These are phyloP conservation scores for Tanypteryx hageni DNA, from an alignment of 2,888 invertebrate genomes.

Conservation along the genomic window DNA sequence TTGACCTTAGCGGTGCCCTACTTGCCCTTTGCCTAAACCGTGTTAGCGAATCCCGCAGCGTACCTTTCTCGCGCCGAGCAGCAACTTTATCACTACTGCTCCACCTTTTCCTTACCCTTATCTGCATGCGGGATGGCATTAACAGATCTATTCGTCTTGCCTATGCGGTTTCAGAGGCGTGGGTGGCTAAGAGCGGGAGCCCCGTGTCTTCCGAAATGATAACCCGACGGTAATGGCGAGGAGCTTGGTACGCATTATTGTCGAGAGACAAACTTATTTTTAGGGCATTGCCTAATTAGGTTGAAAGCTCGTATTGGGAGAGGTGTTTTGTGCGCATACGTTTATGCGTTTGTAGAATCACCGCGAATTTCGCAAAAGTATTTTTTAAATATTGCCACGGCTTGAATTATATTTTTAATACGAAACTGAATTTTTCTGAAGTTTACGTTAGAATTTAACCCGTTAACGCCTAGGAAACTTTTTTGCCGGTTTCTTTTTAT, in stretches of 20 bases:
- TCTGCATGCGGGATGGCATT: constrained; percentile 7
- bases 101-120: neutral
- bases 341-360: too few relatives aligned
- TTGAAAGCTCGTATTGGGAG: too few relatives aligned
- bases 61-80: neutral
- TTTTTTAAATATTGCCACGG: too few relatives aligned
- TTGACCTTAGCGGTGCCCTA: constrained; percentile 41
- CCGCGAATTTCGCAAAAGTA: too few relatives aligned
- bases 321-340: too few relatives aligned
- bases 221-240: neutral
- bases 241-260: neutral
- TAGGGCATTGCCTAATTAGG: neutral
- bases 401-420: too few relatives aligned
- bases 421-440: too few relatives aligned
- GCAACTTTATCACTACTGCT: neutral
- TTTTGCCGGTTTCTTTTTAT: too few relatives aligned
- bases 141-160: constrained; percentile 7
- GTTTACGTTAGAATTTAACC: too few relatives aligned
- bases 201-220: neutral
- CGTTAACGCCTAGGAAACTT: too few relatives aligned
- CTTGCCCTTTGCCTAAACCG: constrained; percentile 47
- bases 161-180: neutral
- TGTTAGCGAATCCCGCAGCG: neutral
- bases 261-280: neutral
- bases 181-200: neutral